phyloP scores from a whole-genome alignment of 35 echinoderm and acorn worm genomes.

The Apostichopus parvimensis region DNA sequence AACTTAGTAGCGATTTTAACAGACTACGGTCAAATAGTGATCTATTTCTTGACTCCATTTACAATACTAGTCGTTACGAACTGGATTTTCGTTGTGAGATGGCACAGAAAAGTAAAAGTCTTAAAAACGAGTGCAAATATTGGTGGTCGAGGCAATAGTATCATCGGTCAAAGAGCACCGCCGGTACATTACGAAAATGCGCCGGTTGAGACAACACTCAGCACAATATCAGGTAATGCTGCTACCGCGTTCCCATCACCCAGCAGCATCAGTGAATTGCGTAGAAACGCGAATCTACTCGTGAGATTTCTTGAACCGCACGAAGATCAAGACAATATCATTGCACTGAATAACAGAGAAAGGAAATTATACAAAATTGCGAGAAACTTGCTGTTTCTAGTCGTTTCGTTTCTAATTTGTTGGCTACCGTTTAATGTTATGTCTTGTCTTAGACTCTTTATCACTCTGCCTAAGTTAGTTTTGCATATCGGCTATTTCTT shows the following conservation, averaged over 20 bases:
- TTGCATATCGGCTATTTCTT: not conserved
- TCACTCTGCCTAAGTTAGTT: not conserved
- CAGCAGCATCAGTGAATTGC: not conserved
- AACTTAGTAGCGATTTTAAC: not conserved
- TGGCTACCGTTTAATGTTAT: slow-evolving; percentile 41
- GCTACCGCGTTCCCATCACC: too few relatives aligned
- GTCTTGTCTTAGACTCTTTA: not conserved
- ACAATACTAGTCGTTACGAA: not conserved
- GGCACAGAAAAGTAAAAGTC: not conserved
- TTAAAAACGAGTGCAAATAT: not conserved
- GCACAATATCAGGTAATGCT: not conserved
- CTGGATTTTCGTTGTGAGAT: not conserved
- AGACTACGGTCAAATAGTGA: not conserved
- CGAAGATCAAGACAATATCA: not conserved
- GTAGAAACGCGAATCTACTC: not conserved
- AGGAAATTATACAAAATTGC: slow-evolving; percentile 17
- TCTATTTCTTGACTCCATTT: not conserved
- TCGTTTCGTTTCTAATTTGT: not conserved
- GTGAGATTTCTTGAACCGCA: not conserved
- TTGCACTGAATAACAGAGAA: not conserved
- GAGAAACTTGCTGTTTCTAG: slow-evolving; percentile 22
- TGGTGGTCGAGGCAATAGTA: not conserved
- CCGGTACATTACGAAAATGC: not conserved
- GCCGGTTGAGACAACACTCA: not conserved
- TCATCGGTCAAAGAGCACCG: not conserved